Evolutionary conservation across 2,797 vertebrate genomes (phyloP).

Genomic region (Sarcoramphus papa): DNA sequence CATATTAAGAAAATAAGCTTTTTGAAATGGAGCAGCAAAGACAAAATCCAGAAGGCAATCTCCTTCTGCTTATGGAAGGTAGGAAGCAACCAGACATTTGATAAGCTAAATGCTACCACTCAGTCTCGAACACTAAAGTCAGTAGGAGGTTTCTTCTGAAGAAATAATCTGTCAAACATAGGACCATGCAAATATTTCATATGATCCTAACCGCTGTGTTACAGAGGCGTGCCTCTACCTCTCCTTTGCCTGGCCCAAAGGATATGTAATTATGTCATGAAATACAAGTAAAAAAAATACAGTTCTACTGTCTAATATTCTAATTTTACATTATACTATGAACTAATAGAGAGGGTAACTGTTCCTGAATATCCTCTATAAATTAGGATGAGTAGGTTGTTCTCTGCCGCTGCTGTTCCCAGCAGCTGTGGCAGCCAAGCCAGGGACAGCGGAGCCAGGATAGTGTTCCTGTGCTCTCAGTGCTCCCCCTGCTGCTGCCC

Average conservation of each 20-base stretch:
- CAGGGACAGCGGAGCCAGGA: not conserved
- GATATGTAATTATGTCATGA: fast-evolving
- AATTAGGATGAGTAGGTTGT: not conserved
- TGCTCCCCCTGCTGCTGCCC: constrained; percentile 36
- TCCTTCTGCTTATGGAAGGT: not conserved
- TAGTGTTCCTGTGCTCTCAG: not conserved
- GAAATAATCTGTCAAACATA: not conserved
- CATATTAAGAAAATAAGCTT: not conserved
- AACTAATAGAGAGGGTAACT: not conserved
- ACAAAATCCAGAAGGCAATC: not conserved
- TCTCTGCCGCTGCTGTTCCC: not conserved
- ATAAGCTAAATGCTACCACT: not conserved
- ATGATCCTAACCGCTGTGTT: not conserved
- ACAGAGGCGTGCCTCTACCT: not conserved
- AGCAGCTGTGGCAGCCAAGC: not conserved
- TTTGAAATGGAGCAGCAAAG: not conserved
- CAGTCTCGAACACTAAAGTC: not conserved
- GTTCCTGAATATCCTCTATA: not conserved
- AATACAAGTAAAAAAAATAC: not conserved
- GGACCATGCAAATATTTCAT: not conserved
- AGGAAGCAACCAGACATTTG: not conserved
- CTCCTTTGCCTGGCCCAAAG: not conserved
- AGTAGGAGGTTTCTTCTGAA: not conserved
- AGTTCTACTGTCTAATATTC: not conserved
- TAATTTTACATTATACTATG: not conserved